Evolutionary conservation across 2,797 vertebrate genomes (phyloP).

Genomic region (Rousettus madagascariensis): DNA sequence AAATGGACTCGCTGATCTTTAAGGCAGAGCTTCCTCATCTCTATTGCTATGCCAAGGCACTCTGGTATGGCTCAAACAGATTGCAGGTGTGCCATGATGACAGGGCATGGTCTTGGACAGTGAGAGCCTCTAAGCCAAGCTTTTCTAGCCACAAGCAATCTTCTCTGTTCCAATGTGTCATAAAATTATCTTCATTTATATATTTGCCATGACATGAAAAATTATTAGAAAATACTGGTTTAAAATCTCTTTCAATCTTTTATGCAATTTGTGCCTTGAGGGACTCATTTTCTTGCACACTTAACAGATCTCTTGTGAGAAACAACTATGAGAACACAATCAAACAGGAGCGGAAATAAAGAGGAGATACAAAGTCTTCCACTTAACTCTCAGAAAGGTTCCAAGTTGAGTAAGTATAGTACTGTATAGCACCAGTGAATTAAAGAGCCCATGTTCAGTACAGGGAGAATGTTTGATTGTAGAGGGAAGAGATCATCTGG

Average conservation of each 20-base stretch:
- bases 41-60: neutral
- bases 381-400: neutral
- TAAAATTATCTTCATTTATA: slow-evolving; percentile 16
- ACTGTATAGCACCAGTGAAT: neutral
- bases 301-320: neutral
- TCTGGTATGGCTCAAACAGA: neutral
- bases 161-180: neutral
- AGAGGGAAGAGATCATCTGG: neutral
- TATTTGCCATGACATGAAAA: neutral
- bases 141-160: neutral
- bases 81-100: neutral
- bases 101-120: neutral
- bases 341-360: neutral
- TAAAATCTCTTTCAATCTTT: neutral
- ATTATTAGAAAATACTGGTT: neutral
- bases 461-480: neutral
- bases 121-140: neutral
- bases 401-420: neutral
- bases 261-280: neutral
- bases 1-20: neutral
- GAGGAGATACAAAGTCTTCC: neutral
- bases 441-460: neutral
- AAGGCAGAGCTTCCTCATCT: neutral
- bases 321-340: neutral
- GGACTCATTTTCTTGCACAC: slow-evolving; percentile 7